Evolutionary conservation across 2,113 vertebrate species (phyloP).

Genomic region (Thunnus thynnus): DNA sequence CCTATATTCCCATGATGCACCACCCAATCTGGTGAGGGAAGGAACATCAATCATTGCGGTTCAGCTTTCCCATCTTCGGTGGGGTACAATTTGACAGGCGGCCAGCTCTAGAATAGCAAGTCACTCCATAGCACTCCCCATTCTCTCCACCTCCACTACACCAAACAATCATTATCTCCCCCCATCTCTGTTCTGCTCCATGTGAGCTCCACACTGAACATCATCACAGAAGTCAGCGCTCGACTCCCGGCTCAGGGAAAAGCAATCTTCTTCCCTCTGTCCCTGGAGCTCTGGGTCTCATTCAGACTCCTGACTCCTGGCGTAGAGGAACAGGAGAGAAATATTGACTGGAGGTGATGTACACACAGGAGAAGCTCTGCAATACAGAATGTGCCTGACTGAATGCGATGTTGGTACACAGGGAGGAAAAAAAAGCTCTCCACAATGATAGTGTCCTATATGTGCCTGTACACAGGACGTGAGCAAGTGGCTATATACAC

Average conservation of each 20-base stretch:
- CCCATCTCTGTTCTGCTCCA: slow-evolving; percentile 66
- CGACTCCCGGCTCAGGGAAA: slow-evolving; percentile 55
- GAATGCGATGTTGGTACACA: neutral
- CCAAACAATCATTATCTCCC: slow-evolving; percentile 74
- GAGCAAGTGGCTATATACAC: slow-evolving; percentile 9
- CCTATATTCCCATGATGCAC: slow-evolving; percentile 64
- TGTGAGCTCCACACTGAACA: slow-evolving; percentile 59
- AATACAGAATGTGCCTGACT: slow-evolving; percentile 20
- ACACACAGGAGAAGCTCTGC: slow-evolving; percentile 1
- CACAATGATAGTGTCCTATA: slow-evolving; percentile 13
- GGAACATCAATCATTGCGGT: slow-evolving; percentile 66
- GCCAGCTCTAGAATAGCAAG: slow-evolving; percentile 63
- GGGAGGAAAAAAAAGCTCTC: slow-evolving; percentile 15
- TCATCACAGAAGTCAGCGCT: slow-evolving; percentile 59
- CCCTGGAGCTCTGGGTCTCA: slow-evolving; percentile 47
- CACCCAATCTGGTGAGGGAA: slow-evolving; percentile 50
- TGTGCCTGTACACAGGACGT: slow-evolving; percentile 16
- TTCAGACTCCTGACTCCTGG: slow-evolving; percentile 46
- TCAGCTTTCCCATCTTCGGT: slow-evolving; percentile 45
- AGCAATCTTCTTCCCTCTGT: slow-evolving; percentile 48
- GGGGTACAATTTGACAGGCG: slow-evolving; percentile 62
- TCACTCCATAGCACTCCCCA: slow-evolving; percentile 54
- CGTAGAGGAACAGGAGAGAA: slow-evolving; percentile 47
- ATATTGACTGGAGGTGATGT: slow-evolving; percentile 50
- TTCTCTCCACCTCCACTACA: slow-evolving; percentile 58